A percentile compares a stretch with the other conserved stretches of the same genome.
phyloP scores from a whole-genome alignment of 2,888 invertebrate genomes.

The Ephialtes manifestator region DNA sequence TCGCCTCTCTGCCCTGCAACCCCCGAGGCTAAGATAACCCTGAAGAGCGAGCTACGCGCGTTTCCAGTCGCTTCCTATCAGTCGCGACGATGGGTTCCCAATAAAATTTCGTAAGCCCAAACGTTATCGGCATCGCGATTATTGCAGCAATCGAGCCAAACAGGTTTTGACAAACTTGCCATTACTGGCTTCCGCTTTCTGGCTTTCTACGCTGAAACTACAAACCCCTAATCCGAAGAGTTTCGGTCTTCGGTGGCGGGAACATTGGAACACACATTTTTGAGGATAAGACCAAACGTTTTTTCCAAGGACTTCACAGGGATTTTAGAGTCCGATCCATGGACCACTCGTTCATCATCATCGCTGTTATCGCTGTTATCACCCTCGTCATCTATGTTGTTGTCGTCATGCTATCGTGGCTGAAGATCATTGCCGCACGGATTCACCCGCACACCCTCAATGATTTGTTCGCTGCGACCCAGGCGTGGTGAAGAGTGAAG shows the following conservation, averaged over 20 bases:
- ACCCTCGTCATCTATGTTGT: slow-evolving; percentile 3
- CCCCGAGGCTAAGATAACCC: slow-evolving; percentile 62
- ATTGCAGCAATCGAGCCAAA: not conserved
- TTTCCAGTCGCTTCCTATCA: slow-evolving; percentile 64
- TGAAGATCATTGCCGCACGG: slow-evolving; percentile 19
- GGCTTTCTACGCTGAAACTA: not conserved
- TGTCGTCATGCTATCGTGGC: slow-evolving; percentile 39
- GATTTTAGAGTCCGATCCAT: not conserved
- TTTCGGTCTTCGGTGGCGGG: not conserved
- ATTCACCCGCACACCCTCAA: slow-evolving; percentile 11
- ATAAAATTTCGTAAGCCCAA: slow-evolving; percentile 37
- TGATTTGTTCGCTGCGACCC: slow-evolving; percentile 18
- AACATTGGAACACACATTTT: not conserved
- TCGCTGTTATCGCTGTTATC: slow-evolving; percentile 7
- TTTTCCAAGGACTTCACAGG: not conserved
- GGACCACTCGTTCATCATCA: not conserved
- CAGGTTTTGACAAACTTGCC: not conserved
- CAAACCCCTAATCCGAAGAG: not conserved
- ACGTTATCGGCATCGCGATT: not conserved
- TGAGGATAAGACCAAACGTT: not conserved
- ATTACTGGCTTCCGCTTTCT: not conserved
- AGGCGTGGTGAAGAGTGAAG: slow-evolving; percentile 54
- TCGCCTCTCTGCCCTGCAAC: slow-evolving; percentile 32
- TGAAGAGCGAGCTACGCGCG: slow-evolving; percentile 56
- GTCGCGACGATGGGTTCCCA: slow-evolving; percentile 62